Evolutionary conservation across 2,113 vertebrate genomes (phyloP).

Genomic region (Grammomys surdaster): DNA sequence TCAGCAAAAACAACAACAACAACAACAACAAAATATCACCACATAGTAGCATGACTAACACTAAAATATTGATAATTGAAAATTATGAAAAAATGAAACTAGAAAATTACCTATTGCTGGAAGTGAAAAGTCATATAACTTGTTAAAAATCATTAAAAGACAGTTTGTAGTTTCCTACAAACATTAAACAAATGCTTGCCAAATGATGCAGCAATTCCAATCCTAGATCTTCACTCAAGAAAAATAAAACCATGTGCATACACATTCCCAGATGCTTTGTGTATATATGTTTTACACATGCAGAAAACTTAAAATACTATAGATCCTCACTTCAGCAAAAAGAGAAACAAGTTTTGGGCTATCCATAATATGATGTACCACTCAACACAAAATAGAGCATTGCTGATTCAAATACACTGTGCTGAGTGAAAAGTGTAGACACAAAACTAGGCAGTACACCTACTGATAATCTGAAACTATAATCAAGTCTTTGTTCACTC

Average conservation of each 20-base stretch:
- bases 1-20: background rate
- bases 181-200: background rate
- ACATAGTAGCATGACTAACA: background rate
- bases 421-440: background rate
- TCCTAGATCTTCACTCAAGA: background rate
- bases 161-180: background rate
- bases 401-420: background rate
- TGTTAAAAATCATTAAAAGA: background rate
- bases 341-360: background rate
- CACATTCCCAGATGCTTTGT: background rate
- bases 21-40: background rate
- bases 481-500: background rate
- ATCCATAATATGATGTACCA: background rate
- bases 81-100: background rate
- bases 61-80: constrained; percentile 22
- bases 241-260: background rate
- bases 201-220: background rate
- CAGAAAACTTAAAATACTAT: constrained; percentile 32
- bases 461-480: background rate
- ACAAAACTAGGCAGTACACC: background rate
- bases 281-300: background rate
- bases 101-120: background rate
- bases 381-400: background rate
- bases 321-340: background rate
- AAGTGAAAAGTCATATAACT: background rate